phyloP scores from a whole-genome alignment of 2,113 vertebrate genomes.

The Mormoops blainvillei region DNA sequence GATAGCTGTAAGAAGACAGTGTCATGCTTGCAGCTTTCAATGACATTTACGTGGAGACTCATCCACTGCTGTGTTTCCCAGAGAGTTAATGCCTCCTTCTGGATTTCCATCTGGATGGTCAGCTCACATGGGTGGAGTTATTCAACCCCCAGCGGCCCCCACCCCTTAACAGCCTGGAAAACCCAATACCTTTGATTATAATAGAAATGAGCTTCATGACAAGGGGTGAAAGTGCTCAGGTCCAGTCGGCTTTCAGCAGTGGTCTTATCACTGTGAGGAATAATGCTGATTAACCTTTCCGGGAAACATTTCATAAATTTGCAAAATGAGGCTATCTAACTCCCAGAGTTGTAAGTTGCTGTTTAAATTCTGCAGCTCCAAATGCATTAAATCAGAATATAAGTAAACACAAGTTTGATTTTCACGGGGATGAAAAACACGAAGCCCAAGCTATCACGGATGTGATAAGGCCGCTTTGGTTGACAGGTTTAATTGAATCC shows the following conservation, averaged over 20 bases:
- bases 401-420: not conserved
- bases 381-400: not conserved
- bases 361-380: not conserved
- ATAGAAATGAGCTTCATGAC: not conserved
- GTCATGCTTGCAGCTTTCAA: not conserved
- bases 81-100: no score
- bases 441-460: not conserved
- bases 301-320: not conserved
- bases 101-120: not conserved
- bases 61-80: not conserved
- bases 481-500: not conserved
- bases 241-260: not conserved
- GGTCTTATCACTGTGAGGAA: not conserved
- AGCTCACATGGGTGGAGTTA: no score
- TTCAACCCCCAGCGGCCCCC: fast-evolving
- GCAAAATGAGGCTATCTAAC: not conserved
- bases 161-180: not conserved
- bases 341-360: not conserved
- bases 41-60: not conserved
- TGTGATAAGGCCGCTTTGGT: not conserved
- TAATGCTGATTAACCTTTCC: not conserved
- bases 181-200: not conserved
- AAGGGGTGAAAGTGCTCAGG: fast-evolving
- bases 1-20: not conserved
- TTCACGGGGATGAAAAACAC: not conserved